A percentile compares a stretch with the other conserved stretches of the same genome.
phyloP scores from a whole-genome alignment of 2,888 invertebrate species.

The Odontocerum albicorne region DNA sequence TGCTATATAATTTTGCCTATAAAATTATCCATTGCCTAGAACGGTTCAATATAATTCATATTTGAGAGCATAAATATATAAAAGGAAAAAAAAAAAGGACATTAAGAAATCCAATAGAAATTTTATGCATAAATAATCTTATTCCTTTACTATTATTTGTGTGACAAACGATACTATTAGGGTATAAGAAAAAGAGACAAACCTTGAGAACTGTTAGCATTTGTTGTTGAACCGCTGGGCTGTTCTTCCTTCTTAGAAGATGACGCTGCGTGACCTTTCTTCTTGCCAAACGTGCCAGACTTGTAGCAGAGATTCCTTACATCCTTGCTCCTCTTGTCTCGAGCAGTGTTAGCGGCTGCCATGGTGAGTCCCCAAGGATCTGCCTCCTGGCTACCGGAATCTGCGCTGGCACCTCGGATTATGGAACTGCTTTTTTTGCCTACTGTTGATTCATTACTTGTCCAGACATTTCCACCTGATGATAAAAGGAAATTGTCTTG shows the following conservation, averaged over 20 bases:
- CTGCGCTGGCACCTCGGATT: conserved; percentile 56
- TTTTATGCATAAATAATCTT: too few species aligned
- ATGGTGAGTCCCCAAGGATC: conserved; percentile 81
- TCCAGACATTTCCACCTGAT: conserved; percentile 27
- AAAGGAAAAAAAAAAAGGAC: too few species aligned
- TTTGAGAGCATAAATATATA: too few species aligned
- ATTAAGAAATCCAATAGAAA: too few species aligned
- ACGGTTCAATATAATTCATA: too few species aligned
- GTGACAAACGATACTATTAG: background rate
- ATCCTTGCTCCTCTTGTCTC: conserved; percentile 87
- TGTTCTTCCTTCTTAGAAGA: conserved; percentile 27
- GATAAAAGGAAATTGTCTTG: too few species aligned
- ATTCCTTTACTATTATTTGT: background rate
- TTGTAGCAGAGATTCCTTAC: conserved; percentile 66
- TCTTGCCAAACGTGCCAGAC: conserved; percentile 45
- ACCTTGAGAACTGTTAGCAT: conserved; percentile 24
- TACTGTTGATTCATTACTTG: conserved; percentile 54
- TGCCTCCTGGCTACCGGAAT: conserved; percentile 56
- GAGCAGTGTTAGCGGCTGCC: conserved; percentile 84
- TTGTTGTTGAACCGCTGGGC: conserved; percentile 24
- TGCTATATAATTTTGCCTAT: too few species aligned
- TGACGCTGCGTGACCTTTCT: conserved; percentile 43
- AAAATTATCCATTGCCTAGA: too few species aligned
- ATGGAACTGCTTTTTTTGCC: conserved; percentile 61
- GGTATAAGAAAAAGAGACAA: background rate